These are phyloP conservation scores for Neotoma lepida DNA, from an alignment of 2,113 vertebrate species.

Conservation along the genomic window DNA sequence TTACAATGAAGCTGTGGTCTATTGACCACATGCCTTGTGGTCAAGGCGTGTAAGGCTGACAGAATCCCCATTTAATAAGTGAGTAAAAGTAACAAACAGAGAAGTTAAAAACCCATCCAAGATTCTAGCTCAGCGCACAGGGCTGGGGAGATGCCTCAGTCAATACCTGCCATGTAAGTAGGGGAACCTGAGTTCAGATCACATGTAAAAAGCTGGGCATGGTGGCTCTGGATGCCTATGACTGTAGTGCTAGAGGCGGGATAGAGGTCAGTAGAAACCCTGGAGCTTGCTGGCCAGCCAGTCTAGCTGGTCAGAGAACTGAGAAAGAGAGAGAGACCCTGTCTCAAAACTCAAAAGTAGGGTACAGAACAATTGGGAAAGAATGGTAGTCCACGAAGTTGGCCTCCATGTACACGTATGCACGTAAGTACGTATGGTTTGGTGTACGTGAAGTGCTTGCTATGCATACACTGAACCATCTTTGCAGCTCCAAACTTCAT, in stretches of 20 bases:
- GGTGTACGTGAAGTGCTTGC: background rate
- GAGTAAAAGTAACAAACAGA: slow-evolving; percentile 18
- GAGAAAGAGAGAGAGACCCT: background rate
- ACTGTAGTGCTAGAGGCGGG: background rate
- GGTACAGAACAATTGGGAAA: background rate
- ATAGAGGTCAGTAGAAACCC: background rate
- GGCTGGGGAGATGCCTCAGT: background rate
- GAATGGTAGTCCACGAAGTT: background rate
- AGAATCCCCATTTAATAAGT: background rate
- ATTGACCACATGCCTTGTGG: too few species aligned
- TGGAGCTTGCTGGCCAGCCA: background rate
- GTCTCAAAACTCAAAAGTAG: background rate
- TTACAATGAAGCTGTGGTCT: background rate
- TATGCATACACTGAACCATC: background rate
- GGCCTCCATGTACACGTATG: background rate
- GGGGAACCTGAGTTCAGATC: background rate
- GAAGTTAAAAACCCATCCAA: background rate
- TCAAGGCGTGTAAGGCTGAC: background rate
- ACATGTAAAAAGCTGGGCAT: background rate
- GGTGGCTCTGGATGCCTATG: background rate
- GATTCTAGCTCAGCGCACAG: background rate
- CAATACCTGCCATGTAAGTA: background rate
- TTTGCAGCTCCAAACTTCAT: background rate
- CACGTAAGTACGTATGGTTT: background rate
- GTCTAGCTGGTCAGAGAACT: background rate